Percentiles rank a stretch among this genome's conserved stretches.
These are phyloP conservation scores for Drosophila pullipes DNA, from an alignment of 2,888 invertebrate genomes.

Conservation along the genomic window DNA sequence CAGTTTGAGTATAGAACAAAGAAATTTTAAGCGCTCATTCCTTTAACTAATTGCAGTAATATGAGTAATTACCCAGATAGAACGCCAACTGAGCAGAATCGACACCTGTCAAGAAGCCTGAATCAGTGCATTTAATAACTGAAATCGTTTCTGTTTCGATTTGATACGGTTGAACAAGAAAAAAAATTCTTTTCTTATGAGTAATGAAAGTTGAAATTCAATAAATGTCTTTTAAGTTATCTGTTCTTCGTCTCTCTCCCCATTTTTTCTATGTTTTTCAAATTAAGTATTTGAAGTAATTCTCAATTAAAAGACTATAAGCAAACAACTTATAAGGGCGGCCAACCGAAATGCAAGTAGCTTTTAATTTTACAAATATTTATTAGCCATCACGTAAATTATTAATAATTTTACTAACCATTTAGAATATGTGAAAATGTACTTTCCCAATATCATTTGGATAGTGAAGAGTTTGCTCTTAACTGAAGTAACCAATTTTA, in stretches of 20 bases:
- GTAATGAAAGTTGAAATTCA: neutral
- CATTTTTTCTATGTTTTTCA: neutral
- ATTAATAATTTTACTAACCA: neutral
- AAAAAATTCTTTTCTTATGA: neutral
- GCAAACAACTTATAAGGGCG: neutral
- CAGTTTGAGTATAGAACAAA: conserved; percentile 26
- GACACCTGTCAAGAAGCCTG: conserved; percentile 18
- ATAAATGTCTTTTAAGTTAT: neutral
- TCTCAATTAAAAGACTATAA: neutral
- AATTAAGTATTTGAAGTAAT: neutral
- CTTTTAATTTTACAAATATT: neutral
- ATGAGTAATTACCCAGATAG: conserved; percentile 36
- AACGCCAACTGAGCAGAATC: conserved; percentile 9
- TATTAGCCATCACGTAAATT: neutral
- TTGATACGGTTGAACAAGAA: neutral
- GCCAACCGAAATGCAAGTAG: neutral
- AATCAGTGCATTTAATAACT: conserved; percentile 1
- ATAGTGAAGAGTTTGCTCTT: neutral
- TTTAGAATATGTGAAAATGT: neutral
- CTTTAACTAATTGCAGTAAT: conserved; percentile 43
- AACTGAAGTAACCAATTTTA: neutral
- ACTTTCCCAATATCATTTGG: neutral
- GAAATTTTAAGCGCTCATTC: conserved; percentile 41
- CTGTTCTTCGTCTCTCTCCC: neutral
- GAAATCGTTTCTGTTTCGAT: conserved; percentile 5